A percentile compares a stretch with the other conserved stretches of the same genome.
phyloP scores from a whole-genome alignment of 2,113 vertebrate species.

The Callipepla californica region DNA sequence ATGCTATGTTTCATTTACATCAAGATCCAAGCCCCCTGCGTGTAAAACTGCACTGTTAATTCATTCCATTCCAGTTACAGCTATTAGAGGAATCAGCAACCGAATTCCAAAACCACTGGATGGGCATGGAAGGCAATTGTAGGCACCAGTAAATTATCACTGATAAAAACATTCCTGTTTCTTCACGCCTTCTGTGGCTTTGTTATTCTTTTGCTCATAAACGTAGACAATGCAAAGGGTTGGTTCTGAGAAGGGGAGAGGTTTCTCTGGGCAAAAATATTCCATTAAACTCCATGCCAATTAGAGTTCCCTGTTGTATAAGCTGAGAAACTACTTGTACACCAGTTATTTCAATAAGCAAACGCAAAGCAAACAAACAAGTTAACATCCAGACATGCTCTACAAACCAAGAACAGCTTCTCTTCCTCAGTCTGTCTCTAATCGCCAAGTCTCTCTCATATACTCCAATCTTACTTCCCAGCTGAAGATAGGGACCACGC shows the following conservation, averaged over 20 bases:
- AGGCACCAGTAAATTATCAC: conserved; percentile 56
- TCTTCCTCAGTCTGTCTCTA: background rate
- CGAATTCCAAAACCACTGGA: conserved; percentile 38
- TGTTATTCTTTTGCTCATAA: conserved; percentile 30
- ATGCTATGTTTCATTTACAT: background rate
- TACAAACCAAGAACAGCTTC: background rate
- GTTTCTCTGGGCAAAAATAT: conserved; percentile 4
- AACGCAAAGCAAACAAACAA: background rate
- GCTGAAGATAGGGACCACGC: background rate
- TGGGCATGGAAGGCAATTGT: conserved; percentile 42
- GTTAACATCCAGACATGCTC: background rate
- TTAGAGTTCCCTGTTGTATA: background rate
- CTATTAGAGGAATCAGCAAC: conserved; percentile 39
- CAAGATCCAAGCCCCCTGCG: background rate
- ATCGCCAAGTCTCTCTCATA: too few relatives aligned
- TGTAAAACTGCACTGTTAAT: background rate
- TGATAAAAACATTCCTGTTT: conserved; percentile 63
- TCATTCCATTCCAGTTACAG: conserved; percentile 26
- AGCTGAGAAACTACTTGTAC: background rate
- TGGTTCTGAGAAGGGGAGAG: background rate
- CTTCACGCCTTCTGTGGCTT: conserved; percentile 47
- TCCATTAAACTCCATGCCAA: background rate
- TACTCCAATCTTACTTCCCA: background rate
- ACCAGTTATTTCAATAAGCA: background rate
- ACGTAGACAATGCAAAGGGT: background rate